These are phyloP conservation scores for Myotis myotis DNA, from an alignment of 2,797 vertebrate species.

Conservation along the genomic window DNA sequence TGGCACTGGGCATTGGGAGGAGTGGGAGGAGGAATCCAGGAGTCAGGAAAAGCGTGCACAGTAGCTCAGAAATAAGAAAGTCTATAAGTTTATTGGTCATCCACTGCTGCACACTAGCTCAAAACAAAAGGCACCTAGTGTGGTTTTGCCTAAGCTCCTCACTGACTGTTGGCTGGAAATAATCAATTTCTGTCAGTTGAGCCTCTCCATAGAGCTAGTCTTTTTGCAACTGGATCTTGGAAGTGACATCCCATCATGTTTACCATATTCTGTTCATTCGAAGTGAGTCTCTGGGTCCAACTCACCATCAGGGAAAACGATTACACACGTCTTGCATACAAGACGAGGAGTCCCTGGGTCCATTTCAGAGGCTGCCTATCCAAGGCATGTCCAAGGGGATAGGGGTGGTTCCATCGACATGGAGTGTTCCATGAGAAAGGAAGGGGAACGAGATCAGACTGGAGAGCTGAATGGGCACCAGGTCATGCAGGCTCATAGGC, in stretches of 20 bases:
- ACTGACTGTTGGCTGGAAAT: background rate
- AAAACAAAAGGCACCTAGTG: background rate
- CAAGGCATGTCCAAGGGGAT: background rate
- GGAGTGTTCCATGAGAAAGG: background rate
- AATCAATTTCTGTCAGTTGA: background rate
- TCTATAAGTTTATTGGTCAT: background rate
- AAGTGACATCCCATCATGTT: background rate
- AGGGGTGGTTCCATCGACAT: fast-evolving
- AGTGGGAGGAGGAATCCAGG: background rate
- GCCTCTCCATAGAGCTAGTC: background rate
- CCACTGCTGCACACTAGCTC: background rate
- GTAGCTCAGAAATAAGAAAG: background rate
- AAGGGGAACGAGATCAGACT: background rate
- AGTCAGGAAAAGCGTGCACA: background rate
- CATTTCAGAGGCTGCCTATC: background rate
- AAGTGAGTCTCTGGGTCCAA: background rate
- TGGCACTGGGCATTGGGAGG: background rate
- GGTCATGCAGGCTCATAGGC: background rate
- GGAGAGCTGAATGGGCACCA: background rate
- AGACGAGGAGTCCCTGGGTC: background rate
- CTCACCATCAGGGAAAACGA: background rate
- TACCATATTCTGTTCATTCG: background rate
- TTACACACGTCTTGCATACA: fast-evolving
- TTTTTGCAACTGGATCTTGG: background rate
- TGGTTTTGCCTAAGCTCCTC: background rate